A percentile compares a stretch with the other conserved stretches of the same genome.
Evolutionary conservation across 2,888 invertebrate species (phyloP).

Genomic region (Lycophotia porphyrea): DNA sequence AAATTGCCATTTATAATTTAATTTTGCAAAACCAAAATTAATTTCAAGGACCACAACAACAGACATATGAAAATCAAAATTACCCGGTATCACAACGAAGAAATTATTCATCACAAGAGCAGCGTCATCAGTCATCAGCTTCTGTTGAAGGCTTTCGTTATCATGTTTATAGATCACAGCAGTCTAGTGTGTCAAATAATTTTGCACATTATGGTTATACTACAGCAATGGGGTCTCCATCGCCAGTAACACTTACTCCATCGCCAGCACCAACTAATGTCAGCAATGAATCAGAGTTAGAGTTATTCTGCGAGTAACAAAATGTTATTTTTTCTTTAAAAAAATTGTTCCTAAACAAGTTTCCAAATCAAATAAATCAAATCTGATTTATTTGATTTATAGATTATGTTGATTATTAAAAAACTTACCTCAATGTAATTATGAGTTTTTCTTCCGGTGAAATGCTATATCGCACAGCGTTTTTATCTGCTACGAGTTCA

Average conservation of each 20-base stretch:
- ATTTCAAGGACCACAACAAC: slow-evolving; percentile 40
- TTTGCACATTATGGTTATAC: slow-evolving; percentile 51
- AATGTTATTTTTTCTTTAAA: slow-evolving; percentile 44
- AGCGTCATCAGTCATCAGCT: slow-evolving; percentile 53
- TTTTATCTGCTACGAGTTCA: slow-evolving; percentile 50
- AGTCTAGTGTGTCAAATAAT: slow-evolving; percentile 58
- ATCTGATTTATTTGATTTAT: slow-evolving; percentile 28
- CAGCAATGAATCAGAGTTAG: slow-evolving; percentile 59
- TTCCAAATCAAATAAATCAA: no score
- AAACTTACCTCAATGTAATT: slow-evolving; percentile 66
- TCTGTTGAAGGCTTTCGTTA: slow-evolving; percentile 52
- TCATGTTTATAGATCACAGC: slow-evolving; percentile 53
- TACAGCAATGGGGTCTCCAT: slow-evolving; percentile 58
- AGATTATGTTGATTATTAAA: slow-evolving; percentile 59
- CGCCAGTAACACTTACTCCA: slow-evolving; percentile 18
- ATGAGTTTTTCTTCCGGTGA: slow-evolving; percentile 64
- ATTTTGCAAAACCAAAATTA: slow-evolving; percentile 51
- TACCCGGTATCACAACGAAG: slow-evolving; percentile 58
- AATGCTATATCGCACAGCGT: slow-evolving; percentile 6
- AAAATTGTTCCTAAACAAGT: slow-evolving; percentile 48
- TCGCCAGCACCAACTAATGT: slow-evolving; percentile 54
- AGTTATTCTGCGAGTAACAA: slow-evolving; percentile 55
- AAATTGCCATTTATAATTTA: slow-evolving; percentile 63
- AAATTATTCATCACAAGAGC: slow-evolving; percentile 60
- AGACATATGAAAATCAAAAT: slow-evolving; percentile 58